phyloP scores from a whole-genome alignment of 2,113 vertebrate genomes.

The Zosterops pallidus region DNA sequence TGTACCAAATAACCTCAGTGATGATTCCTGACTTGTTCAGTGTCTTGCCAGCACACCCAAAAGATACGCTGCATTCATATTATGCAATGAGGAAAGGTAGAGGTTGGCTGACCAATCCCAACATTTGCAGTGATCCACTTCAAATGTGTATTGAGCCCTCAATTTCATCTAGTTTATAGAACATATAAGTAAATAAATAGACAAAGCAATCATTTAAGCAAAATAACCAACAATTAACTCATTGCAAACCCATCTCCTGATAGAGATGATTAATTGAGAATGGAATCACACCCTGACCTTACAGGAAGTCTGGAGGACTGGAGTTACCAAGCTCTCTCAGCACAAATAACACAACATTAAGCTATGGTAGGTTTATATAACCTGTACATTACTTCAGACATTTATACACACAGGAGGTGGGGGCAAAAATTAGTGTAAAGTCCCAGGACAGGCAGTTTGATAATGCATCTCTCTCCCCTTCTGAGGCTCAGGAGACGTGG shows the following conservation, averaged over 20 bases:
- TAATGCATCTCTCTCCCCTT: rapidly evolving
- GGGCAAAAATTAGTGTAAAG: neutral
- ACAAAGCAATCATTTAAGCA: neutral
- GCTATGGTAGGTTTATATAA: neutral
- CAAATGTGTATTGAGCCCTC: neutral
- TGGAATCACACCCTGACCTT: neutral
- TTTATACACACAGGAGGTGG: no score
- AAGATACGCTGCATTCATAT: rapidly evolving
- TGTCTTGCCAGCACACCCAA: neutral
- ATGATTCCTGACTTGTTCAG: neutral
- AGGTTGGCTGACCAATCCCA: neutral
- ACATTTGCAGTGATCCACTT: neutral
- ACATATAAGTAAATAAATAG: neutral
- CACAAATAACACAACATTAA: neutral
- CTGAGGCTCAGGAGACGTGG: neutral
- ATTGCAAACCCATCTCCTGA: neutral
- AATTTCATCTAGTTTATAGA: neutral
- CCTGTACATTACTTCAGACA: neutral
- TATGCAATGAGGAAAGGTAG: neutral
- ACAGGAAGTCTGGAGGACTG: neutral
- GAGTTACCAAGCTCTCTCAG: neutral
- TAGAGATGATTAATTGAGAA: neutral
- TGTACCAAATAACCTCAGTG: neutral
- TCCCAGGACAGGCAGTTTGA: neutral
- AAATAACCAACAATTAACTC: neutral